Base-by-base conservation (phyloP, 2,113 vertebrate species). In the Aptenodytes patagonicus region DNA sequence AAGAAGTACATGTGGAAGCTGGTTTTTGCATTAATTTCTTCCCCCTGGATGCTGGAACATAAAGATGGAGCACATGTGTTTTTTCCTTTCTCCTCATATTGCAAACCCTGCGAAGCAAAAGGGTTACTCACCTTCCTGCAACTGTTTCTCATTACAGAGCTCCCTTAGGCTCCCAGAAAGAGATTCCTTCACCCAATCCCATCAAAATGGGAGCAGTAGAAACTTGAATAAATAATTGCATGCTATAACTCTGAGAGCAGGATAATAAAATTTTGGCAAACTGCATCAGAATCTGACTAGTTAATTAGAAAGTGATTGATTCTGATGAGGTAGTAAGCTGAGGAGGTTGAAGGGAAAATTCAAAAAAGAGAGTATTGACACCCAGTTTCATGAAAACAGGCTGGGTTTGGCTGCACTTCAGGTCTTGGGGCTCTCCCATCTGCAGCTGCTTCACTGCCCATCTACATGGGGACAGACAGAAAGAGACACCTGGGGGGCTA, bases 61-160 rank as follows among this genome's bases (percentile, higher is more conserved):
- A 65, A 87, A 91, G 79, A 90, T 21, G 29, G 51, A 92, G 75
- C 68, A 89, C 77, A 87, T 90, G n/a, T 95, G 80, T 18, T 96
- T 95, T 96, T 83, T 29, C 54, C 69, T 89, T 95, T 90, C 66
- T 83, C 70, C 58, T 96, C 51, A 8, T 76, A 52, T 38, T 96
- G 93, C 90, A 95, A 49, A 72, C 61, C 40, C 73, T 57, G 49
- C 0, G 0, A 91, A 93, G 82, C 78, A 92, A 73, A 89, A 69
- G 68, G 29, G 75, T 87, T 97, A 73, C 68, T 95, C 72, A 93
- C 96, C 84, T 91, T 93, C 79, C 89, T 90, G 75, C 60, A 51
- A 91, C 71, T 97, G 87, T 75, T 97, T 93, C 91, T 96, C 87
- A 92, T 96, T 97, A 97, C 62, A 81, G 62, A 87, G 84, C 75